A percentile compares a stretch with the other conserved stretches of the same genome.
These are phyloP conservation scores for Arctocebus calabarensis DNA, from an alignment of 2,797 vertebrate genomes.

Conservation along the genomic window DNA sequence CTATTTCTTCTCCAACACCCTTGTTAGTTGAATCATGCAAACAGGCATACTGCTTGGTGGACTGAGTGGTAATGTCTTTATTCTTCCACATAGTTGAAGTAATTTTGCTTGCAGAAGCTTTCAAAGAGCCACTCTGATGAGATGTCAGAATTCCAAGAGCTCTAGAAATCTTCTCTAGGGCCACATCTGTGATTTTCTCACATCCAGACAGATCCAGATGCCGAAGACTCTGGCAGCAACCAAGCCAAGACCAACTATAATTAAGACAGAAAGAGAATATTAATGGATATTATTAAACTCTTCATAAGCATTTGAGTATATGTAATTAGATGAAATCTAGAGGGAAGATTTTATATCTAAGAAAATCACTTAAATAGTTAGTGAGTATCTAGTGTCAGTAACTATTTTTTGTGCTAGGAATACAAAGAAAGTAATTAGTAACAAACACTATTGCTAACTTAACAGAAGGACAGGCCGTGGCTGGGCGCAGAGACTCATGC, in stretches of 20 bases:
- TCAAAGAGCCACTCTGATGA: slow-evolving; percentile 83
- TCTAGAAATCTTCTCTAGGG: slow-evolving; percentile 93
- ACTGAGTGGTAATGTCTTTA: slow-evolving; percentile 88
- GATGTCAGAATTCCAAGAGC: slow-evolving; percentile 92
- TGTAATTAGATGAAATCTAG: not conserved
- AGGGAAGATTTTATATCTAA: slow-evolving; percentile 45
- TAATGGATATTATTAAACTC: not conserved
- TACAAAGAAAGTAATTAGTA: not conserved
- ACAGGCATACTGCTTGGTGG: slow-evolving; percentile 82
- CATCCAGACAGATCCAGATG: slow-evolving; percentile 98
- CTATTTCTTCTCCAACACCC: slow-evolving; percentile 81
- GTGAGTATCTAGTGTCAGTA: not conserved
- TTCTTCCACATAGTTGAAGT: slow-evolving; percentile 87
- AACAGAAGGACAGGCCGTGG: not conserved
- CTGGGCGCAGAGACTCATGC: too few species aligned
- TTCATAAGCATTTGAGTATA: slow-evolving; percentile 44
- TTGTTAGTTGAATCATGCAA: slow-evolving; percentile 83
- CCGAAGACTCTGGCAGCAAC: slow-evolving; percentile 92
- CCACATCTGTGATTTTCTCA: slow-evolving; percentile 95
- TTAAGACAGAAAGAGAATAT: slow-evolving; percentile 17
- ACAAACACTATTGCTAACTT: not conserved
- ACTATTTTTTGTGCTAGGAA: not conserved
- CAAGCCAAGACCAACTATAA: slow-evolving; percentile 94
- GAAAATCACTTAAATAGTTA: slow-evolving; percentile 33
- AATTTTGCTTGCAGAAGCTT: slow-evolving; percentile 86